A percentile compares a stretch with the other conserved stretches of the same genome.
Conservation (phyloP, 2,888 invertebrate genomes). For the Magallana nippona region DNA sequence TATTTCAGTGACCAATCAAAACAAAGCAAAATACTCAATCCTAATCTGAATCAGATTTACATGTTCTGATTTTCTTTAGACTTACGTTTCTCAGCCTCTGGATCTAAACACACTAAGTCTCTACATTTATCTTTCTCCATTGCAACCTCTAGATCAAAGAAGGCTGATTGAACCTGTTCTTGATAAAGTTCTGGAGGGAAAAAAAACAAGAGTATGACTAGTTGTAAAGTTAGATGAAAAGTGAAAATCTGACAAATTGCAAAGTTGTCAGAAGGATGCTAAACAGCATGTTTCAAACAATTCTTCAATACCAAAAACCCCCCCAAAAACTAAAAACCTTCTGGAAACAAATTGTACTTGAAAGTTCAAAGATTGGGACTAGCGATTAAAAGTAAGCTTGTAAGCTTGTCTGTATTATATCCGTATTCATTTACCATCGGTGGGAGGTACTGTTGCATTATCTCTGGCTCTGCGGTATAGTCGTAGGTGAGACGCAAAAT, state of each 20-base stretch:
- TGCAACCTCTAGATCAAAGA: conserved; percentile 93
- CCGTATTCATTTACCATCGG: conserved; percentile 76
- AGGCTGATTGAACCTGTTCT: conserved; percentile 83
- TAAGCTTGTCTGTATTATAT: too few species aligned
- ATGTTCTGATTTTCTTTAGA: conserved; percentile 37
- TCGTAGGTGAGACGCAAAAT: conserved; percentile 92
- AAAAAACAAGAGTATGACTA: background rate
- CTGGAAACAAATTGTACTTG: too few species aligned
- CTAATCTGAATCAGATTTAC: too few species aligned
- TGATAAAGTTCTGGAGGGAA: conserved; percentile 48
- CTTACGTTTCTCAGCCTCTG: conserved; percentile 82
- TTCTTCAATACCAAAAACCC: too few species aligned
- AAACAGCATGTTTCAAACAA: too few species aligned
- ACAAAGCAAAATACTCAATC: too few species aligned
- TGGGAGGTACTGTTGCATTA: conserved; percentile 80
- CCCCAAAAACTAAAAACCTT: too few species aligned
- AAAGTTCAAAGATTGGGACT: too few species aligned
- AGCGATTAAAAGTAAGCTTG: too few species aligned
- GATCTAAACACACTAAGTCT: conserved; percentile 88
- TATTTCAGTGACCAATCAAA: too few species aligned
- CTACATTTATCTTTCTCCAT: conserved; percentile 91
- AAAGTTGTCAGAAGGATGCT: background rate
- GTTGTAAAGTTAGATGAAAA: background rate
- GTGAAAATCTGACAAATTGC: background rate
- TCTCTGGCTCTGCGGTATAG: conserved; percentile 89